Conservation (phyloP, 1,140 invertebrate genomes). For the Drosophila ananassae region DNA sequence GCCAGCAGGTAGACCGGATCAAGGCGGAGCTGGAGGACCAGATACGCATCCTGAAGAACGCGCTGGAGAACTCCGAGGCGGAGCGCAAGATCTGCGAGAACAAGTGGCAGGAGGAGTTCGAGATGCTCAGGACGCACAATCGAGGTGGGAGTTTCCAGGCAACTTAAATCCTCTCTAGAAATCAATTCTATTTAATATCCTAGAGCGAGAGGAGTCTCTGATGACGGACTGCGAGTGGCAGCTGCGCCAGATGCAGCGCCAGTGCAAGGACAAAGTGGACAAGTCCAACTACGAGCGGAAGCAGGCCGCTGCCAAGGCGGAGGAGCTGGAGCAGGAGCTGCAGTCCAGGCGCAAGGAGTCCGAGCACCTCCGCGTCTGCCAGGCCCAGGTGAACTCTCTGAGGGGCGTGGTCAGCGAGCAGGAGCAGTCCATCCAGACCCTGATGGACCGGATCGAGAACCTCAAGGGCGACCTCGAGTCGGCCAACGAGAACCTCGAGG, state of each 20-base stretch:
- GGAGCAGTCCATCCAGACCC: conserved; percentile 85
- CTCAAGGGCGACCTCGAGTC: conserved; percentile 84
- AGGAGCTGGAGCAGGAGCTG: conserved; percentile 84
- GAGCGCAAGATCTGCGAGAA: conserved; percentile 86
- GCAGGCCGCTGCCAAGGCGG: conserved; percentile 84
- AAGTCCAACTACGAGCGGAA: conserved; percentile 85
- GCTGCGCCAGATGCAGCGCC: conserved; percentile 87
- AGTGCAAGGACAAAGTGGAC: conserved; percentile 87
- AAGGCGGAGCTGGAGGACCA: conserved; percentile 84
- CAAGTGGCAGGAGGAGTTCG: conserved; percentile 87
- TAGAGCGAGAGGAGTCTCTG: conserved; percentile 87
- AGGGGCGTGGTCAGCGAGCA: conserved; percentile 86
- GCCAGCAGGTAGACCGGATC: conserved; percentile 83
- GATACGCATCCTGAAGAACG: conserved; percentile 85
- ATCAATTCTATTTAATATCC: conserved; percentile 12
- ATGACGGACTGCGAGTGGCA: conserved; percentile 90
- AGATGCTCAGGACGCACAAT: conserved; percentile 85
- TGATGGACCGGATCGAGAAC: conserved; percentile 86
- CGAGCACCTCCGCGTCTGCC: conserved; percentile 85
- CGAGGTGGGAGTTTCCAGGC: conserved; percentile 37
- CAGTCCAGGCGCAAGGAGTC: conserved; percentile 84
- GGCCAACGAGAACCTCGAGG: conserved; percentile 85
- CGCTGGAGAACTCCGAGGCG: conserved; percentile 86
- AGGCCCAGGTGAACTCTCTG: conserved; percentile 86
- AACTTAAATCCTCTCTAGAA: background rate